A percentile compares a stretch with the other conserved stretches of the same genome.
Conservation (phyloP, 2,888 invertebrate species). For the Monopis laevigella region DNA sequence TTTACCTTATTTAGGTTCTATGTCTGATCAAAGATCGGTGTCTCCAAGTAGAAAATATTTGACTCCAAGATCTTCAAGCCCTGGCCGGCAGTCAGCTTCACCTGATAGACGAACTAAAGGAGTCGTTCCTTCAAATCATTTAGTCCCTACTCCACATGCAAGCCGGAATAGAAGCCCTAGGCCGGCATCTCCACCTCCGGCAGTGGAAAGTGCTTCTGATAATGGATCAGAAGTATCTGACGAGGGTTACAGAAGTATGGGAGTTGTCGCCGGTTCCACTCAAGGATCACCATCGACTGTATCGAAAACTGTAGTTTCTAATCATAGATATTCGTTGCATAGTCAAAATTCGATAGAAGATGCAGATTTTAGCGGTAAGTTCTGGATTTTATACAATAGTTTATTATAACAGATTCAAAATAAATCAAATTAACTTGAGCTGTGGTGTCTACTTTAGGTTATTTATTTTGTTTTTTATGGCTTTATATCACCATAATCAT, state of each 20-base stretch:
- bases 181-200: slow-evolving; percentile 65
- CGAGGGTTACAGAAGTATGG: slow-evolving; percentile 84
- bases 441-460: too few relatives aligned
- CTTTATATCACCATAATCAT: too few relatives aligned
- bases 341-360: slow-evolving; percentile 79
- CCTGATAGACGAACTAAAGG: slow-evolving; percentile 51
- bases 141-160: slow-evolving; percentile 58
- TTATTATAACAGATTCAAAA: too few relatives aligned
- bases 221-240: slow-evolving; percentile 87
- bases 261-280: slow-evolving; percentile 67
- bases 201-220: slow-evolving; percentile 73
- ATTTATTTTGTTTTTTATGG: too few relatives aligned
- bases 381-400: too few relatives aligned
- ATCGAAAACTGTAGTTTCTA: slow-evolving; percentile 48
- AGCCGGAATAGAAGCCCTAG: slow-evolving; percentile 51
- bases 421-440: too few relatives aligned
- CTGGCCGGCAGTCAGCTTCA: slow-evolving; percentile 49
- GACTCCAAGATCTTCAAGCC: slow-evolving; percentile 39
- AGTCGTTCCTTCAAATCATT: slow-evolving; percentile 40
- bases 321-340: slow-evolving; percentile 73
- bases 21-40: slow-evolving; percentile 34
- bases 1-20: slow-evolving; percentile 43
- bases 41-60: slow-evolving; percentile 45
- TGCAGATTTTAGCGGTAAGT: slow-evolving; percentile 75
- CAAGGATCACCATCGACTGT: slow-evolving; percentile 49